Evolutionary conservation across 1,140 invertebrate genomes (phyloP), one percentile per base, ranked within the genome.

Genomic region (Mizuhopecten yessoensis): DNA sequence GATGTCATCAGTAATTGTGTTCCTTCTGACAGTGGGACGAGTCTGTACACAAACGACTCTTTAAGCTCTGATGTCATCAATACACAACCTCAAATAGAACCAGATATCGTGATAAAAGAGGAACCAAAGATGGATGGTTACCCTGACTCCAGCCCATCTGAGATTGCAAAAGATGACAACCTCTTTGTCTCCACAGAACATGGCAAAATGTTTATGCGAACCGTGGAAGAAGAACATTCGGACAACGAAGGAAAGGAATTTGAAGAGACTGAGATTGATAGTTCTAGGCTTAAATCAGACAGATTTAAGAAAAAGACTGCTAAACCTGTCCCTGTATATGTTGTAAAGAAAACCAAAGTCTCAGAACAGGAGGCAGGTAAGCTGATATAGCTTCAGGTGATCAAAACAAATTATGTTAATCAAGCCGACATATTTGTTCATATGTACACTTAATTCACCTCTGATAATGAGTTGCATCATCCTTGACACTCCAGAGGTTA

Each of bases 151-250:
- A 29, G 5, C 5, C 57, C n/a, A 29, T 5, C n/a, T 7, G 57
- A 29, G n/a, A 29, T 29, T 3, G 23, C 57, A 9, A 0, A 75
- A 75, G 57, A 75, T n/a, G 57, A 75, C 57, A 75, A 75, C 29
- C 57, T 75, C 23, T 75, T 75, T 75, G 57, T 75, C 57, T 75
- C 57, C n/a, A 75, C 57, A 75, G 57, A 75, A 75, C 57, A 75
- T n/a, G 57, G 57, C 5, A 75, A 75, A 75, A 75, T 75, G 57
- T 75, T 75, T 29, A 17, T 75, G 57, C 23, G 57, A 75, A 5
- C 57, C 2, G 57, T n/a, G 57, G 15, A 23, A 75, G 17, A 23
- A 75, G 57, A 75, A 29, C 57, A 23, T 29, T 75, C 11, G 57
- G n/a, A 17, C 2, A n/a, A 75, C n/a, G 17, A 75, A 17, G 57